Conservation (phyloP, 2,888 invertebrate genomes). For the Drosophila austrosaltans region DNA sequence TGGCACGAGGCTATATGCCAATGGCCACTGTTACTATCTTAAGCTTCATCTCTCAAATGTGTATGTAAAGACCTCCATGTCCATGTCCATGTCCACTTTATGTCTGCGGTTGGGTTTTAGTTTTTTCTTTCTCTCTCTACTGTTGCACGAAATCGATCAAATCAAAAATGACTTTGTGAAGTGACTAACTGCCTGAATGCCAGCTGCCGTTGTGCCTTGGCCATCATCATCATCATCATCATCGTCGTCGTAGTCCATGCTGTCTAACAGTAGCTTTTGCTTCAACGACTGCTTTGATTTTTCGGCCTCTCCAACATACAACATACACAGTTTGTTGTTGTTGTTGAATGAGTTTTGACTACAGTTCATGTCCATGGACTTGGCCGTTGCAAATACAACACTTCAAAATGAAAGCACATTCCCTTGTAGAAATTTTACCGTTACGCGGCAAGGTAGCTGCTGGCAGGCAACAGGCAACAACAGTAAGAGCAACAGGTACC, state of each 20-base stretch:
- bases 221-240: slow-evolving; percentile 12
- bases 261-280: slow-evolving; percentile 71
- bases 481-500: slow-evolving; percentile 26
- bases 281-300: slow-evolving; percentile 64
- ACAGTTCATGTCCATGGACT: slow-evolving; percentile 62
- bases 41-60: slow-evolving; percentile 18
- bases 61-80: slow-evolving; percentile 12
- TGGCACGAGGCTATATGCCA: slow-evolving; percentile 47
- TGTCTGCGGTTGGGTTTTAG: slow-evolving; percentile 24
- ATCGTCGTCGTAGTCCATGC: slow-evolving; percentile 20
- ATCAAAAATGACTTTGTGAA: slow-evolving; percentile 80
- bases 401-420: slow-evolving; percentile 79
- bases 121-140: slow-evolving; percentile 33
- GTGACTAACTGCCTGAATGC: slow-evolving; percentile 76
- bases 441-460: slow-evolving; percentile 58
- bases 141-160: slow-evolving; percentile 81
- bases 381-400: slow-evolving; percentile 37
- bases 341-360: slow-evolving; percentile 60
- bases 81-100: slow-evolving; percentile 25
- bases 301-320: slow-evolving; percentile 28
- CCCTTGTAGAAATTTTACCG: slow-evolving; percentile 78
- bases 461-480: slow-evolving; percentile 22
- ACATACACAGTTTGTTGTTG: slow-evolving; percentile 26
- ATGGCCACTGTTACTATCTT: slow-evolving; percentile 20
- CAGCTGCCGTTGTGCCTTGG: slow-evolving; percentile 59